Evolutionary conservation across 1,140 invertebrate species (phyloP).

Genomic region (Eueides isabella): DNA sequence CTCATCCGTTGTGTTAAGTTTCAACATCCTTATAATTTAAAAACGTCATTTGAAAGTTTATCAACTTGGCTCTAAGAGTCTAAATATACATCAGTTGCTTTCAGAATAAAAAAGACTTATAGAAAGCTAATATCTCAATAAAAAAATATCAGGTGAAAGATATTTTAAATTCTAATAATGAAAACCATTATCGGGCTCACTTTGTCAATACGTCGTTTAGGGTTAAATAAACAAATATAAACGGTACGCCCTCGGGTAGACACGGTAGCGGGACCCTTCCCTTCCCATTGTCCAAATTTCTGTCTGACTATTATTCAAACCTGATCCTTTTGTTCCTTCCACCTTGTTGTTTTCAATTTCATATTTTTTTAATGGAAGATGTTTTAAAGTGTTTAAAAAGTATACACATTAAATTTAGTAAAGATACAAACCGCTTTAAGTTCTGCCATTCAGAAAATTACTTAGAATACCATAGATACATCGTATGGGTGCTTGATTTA

Average conservation of each 20-base stretch:
- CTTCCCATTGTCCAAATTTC: slow-evolving; percentile 31
- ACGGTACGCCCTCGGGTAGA: slow-evolving; percentile 11
- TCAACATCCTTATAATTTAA: no score
- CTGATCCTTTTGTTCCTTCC: slow-evolving; percentile 26
- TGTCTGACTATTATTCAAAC: slow-evolving; percentile 32
- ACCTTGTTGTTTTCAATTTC: background rate
- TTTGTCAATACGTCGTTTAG: slow-evolving; percentile 26
- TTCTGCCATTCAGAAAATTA: no score
- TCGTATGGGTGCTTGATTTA: no score
- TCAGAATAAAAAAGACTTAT: background rate
- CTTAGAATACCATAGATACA: no score
- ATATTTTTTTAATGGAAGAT: background rate
- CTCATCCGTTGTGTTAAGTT: no score
- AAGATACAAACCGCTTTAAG: no score
- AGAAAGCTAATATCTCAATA: background rate
- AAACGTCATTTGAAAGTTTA: no score
- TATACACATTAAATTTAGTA: no score
- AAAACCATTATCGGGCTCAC: slow-evolving; percentile 7
- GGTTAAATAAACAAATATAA: slow-evolving; percentile 16
- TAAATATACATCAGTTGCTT: no score
- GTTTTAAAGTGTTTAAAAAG: background rate
- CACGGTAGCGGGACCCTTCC: slow-evolving; percentile 12
- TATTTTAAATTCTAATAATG: background rate
- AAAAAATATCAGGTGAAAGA: background rate
- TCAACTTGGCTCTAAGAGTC: no score